Evolutionary conservation across 1,140 invertebrate genomes (phyloP).

Genomic region (Lordiphosa collinella): DNA sequence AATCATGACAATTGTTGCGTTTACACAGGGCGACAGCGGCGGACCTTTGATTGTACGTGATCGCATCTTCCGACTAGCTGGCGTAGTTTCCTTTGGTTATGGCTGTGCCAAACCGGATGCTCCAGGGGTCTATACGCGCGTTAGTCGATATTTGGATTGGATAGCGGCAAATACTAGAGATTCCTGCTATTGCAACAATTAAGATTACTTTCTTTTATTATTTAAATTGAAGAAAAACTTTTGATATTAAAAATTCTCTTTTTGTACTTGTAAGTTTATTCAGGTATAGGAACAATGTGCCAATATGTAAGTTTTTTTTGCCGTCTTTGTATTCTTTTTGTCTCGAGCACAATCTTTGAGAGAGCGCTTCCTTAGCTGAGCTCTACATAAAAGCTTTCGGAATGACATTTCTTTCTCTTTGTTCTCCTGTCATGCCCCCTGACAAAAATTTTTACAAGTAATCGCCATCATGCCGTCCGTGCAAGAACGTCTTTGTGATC

Average conservation of each 20-base stretch:
- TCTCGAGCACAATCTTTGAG: too few relatives aligned
- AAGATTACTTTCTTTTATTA: background rate
- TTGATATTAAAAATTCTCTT: background rate
- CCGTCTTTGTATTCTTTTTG: background rate
- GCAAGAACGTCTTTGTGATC: too few relatives aligned
- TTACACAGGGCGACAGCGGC: conserved; percentile 81
- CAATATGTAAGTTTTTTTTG: too few relatives aligned
- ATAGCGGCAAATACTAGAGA: conserved; percentile 69
- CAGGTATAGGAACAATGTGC: too few relatives aligned
- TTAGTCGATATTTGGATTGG: conserved; percentile 73
- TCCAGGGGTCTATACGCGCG: conserved; percentile 84
- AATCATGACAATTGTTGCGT: background rate
- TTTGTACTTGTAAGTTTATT: too few relatives aligned
- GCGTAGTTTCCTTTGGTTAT: conserved; percentile 87
- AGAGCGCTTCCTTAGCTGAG: too few relatives aligned
- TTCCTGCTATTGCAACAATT: conserved; percentile 66
- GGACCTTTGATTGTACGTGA: conserved; percentile 92
- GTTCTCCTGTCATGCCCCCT: too few relatives aligned
- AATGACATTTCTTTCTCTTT: too few relatives aligned
- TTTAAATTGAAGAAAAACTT: background rate
- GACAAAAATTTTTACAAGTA: too few relatives aligned
- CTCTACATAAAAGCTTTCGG: too few relatives aligned
- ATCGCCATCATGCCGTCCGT: too few relatives aligned
- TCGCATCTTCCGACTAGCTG: conserved; percentile 92
- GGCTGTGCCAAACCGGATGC: conserved; percentile 92